Evolutionary conservation across 2,888 invertebrate species (phyloP).

Genomic region (Tethea ocularis): DNA sequence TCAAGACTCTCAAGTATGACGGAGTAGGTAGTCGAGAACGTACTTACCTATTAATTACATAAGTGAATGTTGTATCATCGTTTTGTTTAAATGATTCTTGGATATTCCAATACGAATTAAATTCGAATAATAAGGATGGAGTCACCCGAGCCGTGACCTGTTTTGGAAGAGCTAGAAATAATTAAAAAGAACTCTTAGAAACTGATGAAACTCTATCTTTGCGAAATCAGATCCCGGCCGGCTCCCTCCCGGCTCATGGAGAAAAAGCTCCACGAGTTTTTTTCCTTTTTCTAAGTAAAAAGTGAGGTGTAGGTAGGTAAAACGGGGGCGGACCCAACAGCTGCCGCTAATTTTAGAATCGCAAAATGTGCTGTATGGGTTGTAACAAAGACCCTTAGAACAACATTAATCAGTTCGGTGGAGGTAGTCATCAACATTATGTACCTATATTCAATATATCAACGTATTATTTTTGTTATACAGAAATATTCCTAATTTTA

Average conservation of each 20-base stretch:
- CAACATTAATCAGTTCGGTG: conserved; percentile 34
- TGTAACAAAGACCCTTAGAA: conserved; percentile 41
- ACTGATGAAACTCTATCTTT: conserved; percentile 75
- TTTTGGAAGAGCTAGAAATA: conserved; percentile 56
- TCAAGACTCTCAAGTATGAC: neutral
- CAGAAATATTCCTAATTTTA: too few species aligned
- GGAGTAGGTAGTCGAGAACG: neutral
- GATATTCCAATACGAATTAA: neutral
- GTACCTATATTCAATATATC: neutral
- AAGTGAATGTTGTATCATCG: neutral
- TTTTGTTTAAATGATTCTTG: neutral
- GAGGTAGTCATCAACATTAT: neutral
- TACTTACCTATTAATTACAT: neutral
- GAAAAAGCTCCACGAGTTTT: conserved; percentile 57
- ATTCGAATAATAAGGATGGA: conserved; percentile 32
- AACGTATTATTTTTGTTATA: too few species aligned
- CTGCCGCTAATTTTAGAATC: conserved; percentile 66
- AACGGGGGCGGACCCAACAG: conserved; percentile 59
- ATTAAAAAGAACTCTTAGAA: conserved; percentile 79
- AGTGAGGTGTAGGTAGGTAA: conserved; percentile 57
- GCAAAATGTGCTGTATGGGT: conserved; percentile 50
- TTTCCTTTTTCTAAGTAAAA: conserved; percentile 59
- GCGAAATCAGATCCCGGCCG: conserved; percentile 73
- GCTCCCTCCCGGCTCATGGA: conserved; percentile 48
- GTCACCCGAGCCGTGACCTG: conserved; percentile 59